A percentile compares a stretch with the other conserved stretches of the same genome.
phyloP scores from a whole-genome alignment of 2,888 invertebrate species.

The Tetragonula carbonaria region DNA sequence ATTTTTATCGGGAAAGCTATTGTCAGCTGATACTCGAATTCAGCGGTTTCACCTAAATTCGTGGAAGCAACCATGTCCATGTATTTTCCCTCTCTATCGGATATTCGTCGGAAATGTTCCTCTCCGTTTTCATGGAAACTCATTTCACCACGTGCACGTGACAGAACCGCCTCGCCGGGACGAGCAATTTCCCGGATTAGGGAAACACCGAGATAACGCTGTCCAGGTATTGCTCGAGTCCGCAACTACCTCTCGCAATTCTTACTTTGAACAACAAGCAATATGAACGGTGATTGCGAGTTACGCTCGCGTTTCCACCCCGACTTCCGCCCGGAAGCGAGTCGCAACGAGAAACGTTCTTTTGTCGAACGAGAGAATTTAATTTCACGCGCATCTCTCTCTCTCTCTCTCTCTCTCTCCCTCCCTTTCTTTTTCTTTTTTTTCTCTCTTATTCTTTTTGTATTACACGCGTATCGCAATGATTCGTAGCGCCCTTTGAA shows the following conservation, averaged over 20 bases:
- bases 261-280: slow-evolving; percentile 31
- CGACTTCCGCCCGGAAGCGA: not conserved
- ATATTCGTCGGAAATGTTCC: slow-evolving; percentile 6
- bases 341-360: not conserved
- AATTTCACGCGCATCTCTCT: not conserved
- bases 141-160: slow-evolving; percentile 44
- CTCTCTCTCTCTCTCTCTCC: no score
- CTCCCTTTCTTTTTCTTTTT: no score
- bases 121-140: slow-evolving; percentile 24
- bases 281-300: slow-evolving; percentile 40
- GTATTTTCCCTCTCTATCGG: slow-evolving; percentile 12
- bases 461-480: not conserved
- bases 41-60: slow-evolving; percentile 17
- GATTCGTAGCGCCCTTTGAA: not conserved
- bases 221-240: slow-evolving; percentile 24
- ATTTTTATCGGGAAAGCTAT: not conserved
- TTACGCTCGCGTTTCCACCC: not conserved
- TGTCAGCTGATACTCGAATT: not conserved
- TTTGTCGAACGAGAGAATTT: not conserved
- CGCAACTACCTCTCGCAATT: slow-evolving; percentile 30
- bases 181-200: slow-evolving; percentile 54
- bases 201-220: slow-evolving; percentile 34
- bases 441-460: no score
- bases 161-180: slow-evolving; percentile 31
- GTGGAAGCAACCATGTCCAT: slow-evolving; percentile 6